Percentiles rank a stretch among this genome's conserved stretches.
Evolutionary conservation across 1,140 invertebrate genomes (phyloP).

Genomic region (Orchesella cincta): DNA sequence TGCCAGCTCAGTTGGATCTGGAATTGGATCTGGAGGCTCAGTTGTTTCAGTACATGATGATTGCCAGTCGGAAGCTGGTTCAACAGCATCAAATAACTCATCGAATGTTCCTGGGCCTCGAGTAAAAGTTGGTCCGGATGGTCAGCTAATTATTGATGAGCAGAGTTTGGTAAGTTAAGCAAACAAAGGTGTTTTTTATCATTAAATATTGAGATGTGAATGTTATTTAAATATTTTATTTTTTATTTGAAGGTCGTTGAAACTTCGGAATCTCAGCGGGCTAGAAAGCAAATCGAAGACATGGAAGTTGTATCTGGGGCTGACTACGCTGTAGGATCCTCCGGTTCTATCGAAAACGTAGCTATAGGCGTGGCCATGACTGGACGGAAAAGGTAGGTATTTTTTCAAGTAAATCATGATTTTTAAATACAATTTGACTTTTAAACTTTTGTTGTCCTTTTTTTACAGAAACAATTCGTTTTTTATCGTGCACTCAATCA

Average conservation of each 20-base stretch:
- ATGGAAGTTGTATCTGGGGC: conserved; percentile 69
- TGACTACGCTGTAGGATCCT: conserved; percentile 56
- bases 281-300: conserved; percentile 65
- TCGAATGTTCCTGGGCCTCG: conserved; percentile 66
- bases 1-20: not conserved
- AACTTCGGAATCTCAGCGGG: conserved; percentile 66
- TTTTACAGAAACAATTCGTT: conserved; percentile 81
- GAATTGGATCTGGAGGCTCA: conserved; percentile 6
- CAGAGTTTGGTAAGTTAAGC: conserved; percentile 68
- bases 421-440: conserved; percentile 1
- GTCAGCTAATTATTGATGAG: conserved; percentile 82
- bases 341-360: conserved; percentile 63
- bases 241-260: conserved; percentile 62
- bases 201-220: no score
- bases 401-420: not conserved
- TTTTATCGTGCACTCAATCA: conserved; percentile 84
- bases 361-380: conserved; percentile 44
- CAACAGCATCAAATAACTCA: not conserved
- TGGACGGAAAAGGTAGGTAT: conserved; percentile 57
- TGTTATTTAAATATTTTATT: no score
- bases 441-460: conserved; percentile 45
- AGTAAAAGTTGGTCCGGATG: conserved; percentile 84
- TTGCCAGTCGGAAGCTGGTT: not conserved
- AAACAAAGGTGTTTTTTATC: no score
- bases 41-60: not conserved